Evolutionary conservation across 2,797 vertebrate genomes (phyloP).

Genomic region (Hybognathus amarus): DNA sequence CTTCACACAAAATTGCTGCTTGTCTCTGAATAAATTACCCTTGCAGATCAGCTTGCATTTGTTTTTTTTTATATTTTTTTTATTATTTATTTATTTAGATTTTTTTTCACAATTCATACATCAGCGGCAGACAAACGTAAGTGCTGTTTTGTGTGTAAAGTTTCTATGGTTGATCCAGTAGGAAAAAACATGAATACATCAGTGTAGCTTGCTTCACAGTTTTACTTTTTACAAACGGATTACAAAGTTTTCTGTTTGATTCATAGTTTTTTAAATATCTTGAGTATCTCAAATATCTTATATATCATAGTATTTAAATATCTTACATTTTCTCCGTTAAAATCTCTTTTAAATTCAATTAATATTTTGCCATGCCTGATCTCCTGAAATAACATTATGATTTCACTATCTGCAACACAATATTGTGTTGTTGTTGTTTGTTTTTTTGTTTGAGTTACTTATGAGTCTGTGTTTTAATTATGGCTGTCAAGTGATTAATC

Average conservation of each 20-base stretch:
- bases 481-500: too few species aligned
- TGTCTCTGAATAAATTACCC: constrained; percentile 3
- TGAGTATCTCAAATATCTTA: too few species aligned
- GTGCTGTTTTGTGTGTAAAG: background rate
- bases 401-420: background rate
- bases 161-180: background rate
- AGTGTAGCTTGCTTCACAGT: background rate
- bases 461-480: background rate
- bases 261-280: background rate
- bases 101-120: background rate
- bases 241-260: background rate
- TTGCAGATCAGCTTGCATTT: background rate
- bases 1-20: background rate
- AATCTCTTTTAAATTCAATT: background rate
- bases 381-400: background rate
- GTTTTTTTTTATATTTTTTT: too few species aligned
- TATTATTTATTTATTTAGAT: too few species aligned
- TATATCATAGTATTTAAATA: background rate
- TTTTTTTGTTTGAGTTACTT: background rate
- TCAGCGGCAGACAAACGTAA: background rate
- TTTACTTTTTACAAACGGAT: too few species aligned
- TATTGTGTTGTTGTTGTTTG: background rate
- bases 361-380: background rate
- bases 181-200: background rate
- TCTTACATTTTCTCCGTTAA: background rate